Percentiles rank a stretch among this genome's conserved stretches.
These are phyloP conservation scores for Caenorhabditis plicata DNA, from an alignment of 2,888 invertebrate genomes.

Conservation along the genomic window DNA sequence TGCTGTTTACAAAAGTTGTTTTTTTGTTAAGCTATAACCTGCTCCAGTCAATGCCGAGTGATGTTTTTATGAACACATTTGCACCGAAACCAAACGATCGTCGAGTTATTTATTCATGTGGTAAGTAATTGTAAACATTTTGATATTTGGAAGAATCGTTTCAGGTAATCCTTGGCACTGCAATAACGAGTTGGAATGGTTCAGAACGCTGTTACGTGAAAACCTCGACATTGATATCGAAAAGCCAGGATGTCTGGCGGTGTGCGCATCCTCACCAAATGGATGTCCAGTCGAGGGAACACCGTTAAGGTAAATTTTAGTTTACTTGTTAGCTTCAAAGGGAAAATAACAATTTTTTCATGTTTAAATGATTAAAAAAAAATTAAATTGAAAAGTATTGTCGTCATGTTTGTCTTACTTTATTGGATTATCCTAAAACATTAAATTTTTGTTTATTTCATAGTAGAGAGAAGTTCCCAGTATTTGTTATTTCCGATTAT, in stretches of 20 bases:
- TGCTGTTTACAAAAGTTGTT: too few relatives aligned
- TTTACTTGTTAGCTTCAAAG: too few relatives aligned
- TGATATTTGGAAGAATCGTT: slow-evolving; percentile 8
- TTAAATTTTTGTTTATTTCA: slow-evolving; percentile 1
- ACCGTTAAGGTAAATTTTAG: slow-evolving; percentile 41
- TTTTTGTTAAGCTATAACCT: slow-evolving; percentile 60
- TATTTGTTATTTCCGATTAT: not conserved
- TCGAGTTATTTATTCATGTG: slow-evolving; percentile 64
- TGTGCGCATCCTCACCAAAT: slow-evolving; percentile 54
- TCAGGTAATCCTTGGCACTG: slow-evolving; percentile 65
- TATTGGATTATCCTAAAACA: slow-evolving; percentile 4
- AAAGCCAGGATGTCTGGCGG: slow-evolving; percentile 58
- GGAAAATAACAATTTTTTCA: too few relatives aligned
- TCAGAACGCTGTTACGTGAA: slow-evolving; percentile 61
- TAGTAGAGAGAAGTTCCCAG: slow-evolving; percentile 1
- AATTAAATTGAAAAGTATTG: too few relatives aligned
- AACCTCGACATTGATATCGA: slow-evolving; percentile 62
- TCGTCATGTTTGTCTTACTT: too few relatives aligned
- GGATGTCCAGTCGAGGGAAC: slow-evolving; percentile 62
- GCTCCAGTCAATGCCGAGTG: slow-evolving; percentile 58
- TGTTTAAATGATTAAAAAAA: too few relatives aligned
- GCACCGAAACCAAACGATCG: slow-evolving; percentile 58
- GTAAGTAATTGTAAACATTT: slow-evolving; percentile 27
- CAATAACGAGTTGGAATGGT: slow-evolving; percentile 63
- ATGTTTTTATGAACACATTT: slow-evolving; percentile 60